Percentiles rank a stretch among this genome's conserved stretches.
Evolutionary conservation across 2,888 invertebrate genomes (phyloP).

Genomic region (Marronus borbonicus): DNA sequence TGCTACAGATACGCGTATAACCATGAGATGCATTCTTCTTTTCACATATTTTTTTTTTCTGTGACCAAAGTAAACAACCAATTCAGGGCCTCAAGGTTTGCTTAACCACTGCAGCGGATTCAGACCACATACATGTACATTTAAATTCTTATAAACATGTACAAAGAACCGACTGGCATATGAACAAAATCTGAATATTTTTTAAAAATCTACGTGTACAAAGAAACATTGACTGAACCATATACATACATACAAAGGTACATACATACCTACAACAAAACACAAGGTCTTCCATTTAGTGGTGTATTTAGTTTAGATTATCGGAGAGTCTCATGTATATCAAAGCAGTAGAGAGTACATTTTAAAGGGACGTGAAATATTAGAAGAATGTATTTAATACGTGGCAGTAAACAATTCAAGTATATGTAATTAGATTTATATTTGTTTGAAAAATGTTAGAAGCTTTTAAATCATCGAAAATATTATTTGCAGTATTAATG

Average conservation of each 20-base stretch:
- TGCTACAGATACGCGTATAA: too few relatives aligned
- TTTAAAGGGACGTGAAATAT: not conserved
- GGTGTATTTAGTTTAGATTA: constrained; percentile 39
- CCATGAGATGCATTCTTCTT: too few relatives aligned
- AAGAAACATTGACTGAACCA: constrained; percentile 52
- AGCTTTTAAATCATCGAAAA: constrained; percentile 49
- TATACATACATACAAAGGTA: constrained; percentile 14
- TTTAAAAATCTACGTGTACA: constrained; percentile 47
- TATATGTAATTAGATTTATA: constrained; percentile 35
- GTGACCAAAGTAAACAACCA: too few relatives aligned
- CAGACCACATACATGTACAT: constrained; percentile 39
- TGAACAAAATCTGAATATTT: constrained; percentile 30
- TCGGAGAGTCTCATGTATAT: constrained; percentile 1
- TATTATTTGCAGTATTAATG: constrained; percentile 42
- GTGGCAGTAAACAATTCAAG: not conserved
- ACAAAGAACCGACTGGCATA: constrained; percentile 34
- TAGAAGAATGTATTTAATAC: constrained; percentile 28
- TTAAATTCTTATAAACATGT: constrained; percentile 36
- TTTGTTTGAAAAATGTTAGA: constrained; percentile 35
- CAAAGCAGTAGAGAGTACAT: not conserved
- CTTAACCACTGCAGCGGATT: constrained; percentile 2
- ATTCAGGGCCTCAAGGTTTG: too few relatives aligned
- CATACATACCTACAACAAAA: constrained; percentile 57
- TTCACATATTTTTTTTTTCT: too few relatives aligned
- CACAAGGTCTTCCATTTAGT: constrained; percentile 60